Conservation (phyloP, 2,888 invertebrate genomes). For the Geotrupes spiniger region DNA sequence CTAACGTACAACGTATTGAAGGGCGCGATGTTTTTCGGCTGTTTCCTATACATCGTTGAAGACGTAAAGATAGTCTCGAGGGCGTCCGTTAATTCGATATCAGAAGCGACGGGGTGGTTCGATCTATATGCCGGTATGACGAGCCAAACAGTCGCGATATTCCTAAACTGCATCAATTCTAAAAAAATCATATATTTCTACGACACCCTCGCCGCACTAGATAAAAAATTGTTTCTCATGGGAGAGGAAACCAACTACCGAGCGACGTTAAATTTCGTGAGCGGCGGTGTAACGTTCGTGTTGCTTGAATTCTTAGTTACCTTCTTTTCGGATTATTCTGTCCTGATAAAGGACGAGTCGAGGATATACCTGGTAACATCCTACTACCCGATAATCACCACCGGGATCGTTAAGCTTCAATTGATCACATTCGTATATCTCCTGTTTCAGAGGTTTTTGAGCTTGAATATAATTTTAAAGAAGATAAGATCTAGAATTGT, state of each 20-base stretch:
- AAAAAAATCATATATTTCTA: constrained; percentile 13
- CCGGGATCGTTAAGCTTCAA: constrained; percentile 20
- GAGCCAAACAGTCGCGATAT: constrained; percentile 17
- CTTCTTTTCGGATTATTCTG: constrained; percentile 17
- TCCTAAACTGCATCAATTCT: constrained; percentile 18
- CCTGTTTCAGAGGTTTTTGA: constrained; percentile 14
- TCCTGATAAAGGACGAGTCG: constrained; percentile 18
- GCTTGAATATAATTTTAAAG: constrained; percentile 7
- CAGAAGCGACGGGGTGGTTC: constrained; percentile 23
- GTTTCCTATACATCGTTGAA: constrained; percentile 12
- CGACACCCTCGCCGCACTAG: constrained; percentile 5
- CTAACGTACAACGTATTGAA: constrained; percentile 15
- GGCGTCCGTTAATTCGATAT: constrained; percentile 13
- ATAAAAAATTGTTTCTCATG: constrained; percentile 7
- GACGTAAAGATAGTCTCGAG: constrained; percentile 5
- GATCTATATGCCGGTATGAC: constrained; percentile 22
- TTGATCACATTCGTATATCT: constrained; percentile 12
- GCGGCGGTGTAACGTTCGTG: constrained; percentile 10
- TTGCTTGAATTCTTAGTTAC: constrained; percentile 16
- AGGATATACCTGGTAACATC: constrained; percentile 16
- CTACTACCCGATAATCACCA: constrained; percentile 20
- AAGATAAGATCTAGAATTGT: neutral
- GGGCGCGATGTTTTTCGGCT: constrained; percentile 10
- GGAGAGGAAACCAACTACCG: constrained; percentile 7
- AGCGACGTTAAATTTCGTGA: constrained; percentile 9